These are phyloP conservation scores for Gymnopithys bicolor DNA, from an alignment of 2,797 vertebrate species.

Conservation along the genomic window DNA sequence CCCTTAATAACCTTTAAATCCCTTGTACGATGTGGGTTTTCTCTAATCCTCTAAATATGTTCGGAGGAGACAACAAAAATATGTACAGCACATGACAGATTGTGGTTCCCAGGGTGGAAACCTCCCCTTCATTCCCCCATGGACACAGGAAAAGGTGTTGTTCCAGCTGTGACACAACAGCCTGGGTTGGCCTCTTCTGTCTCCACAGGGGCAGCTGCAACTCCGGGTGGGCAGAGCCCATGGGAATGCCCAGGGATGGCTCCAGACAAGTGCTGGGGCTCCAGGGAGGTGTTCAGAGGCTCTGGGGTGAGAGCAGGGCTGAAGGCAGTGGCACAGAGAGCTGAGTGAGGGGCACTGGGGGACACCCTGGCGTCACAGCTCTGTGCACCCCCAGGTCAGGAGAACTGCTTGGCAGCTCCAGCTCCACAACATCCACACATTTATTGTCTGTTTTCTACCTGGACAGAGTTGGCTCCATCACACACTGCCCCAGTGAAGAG, in stretches of 20 bases:
- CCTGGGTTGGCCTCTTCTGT: neutral
- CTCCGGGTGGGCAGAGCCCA: neutral
- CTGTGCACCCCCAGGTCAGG: neutral
- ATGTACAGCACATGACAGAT: neutral
- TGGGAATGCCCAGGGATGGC: neutral
- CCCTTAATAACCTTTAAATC: constrained; percentile 17
- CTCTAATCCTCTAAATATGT: constrained; percentile 18
- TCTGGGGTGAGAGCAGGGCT: neutral
- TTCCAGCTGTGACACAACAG: neutral
- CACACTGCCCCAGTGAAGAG: too few relatives aligned
- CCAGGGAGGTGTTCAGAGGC: neutral
- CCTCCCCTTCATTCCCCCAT: neutral
- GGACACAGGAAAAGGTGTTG: too few relatives aligned
- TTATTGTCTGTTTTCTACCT: neutral
- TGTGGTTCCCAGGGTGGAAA: neutral
- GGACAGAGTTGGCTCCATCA: neutral
- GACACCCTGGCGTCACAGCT: neutral
- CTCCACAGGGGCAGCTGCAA: neutral
- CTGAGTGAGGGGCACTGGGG: neutral
- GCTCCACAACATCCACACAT: neutral
- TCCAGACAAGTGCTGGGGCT: neutral
- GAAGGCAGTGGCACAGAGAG: neutral
- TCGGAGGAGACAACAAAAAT: neutral
- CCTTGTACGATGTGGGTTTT: neutral
- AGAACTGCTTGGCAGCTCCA: too few relatives aligned